A percentile compares a stretch with the other conserved stretches of the same genome.
Evolutionary conservation across 2,888 invertebrate species (phyloP).

Genomic region (Sphecodes monilicornis): DNA sequence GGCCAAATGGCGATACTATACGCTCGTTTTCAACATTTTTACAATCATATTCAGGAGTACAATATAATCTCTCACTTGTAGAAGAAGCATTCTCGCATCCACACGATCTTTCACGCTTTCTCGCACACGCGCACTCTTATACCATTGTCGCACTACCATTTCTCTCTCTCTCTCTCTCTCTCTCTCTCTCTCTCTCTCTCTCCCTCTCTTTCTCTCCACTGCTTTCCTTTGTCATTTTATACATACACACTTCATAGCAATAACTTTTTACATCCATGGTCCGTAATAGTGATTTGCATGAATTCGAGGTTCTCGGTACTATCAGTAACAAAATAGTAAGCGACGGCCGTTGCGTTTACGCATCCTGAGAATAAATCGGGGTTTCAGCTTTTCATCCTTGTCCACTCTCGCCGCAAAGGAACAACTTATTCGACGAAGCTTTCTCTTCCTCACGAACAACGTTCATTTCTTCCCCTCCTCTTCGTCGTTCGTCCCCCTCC

Average conservation of each 20-base stretch:
- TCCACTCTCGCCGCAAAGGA: background rate
- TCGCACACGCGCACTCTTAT: constrained; percentile 11
- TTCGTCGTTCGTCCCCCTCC: background rate
- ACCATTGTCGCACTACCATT: constrained; percentile 6
- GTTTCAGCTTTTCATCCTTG: constrained; percentile 19
- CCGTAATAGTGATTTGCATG: constrained; percentile 73
- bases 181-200: too few species aligned
- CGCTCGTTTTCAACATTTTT: constrained; percentile 60
- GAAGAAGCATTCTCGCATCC: constrained; percentile 52
- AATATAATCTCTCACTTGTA: constrained; percentile 60
- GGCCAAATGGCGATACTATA: constrained; percentile 79
- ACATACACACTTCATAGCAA: constrained; percentile 59
- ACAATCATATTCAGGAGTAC: constrained; percentile 60
- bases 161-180: too few species aligned
- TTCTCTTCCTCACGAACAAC: background rate
- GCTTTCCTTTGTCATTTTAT: constrained; percentile 33
- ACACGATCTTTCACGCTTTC: constrained; percentile 20
- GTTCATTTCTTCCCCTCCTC: background rate
- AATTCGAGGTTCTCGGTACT: constrained; percentile 69
- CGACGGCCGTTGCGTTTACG: constrained; percentile 56
- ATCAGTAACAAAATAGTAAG: constrained; percentile 79
- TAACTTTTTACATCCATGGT: constrained; percentile 64
- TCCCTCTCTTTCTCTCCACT: background rate
- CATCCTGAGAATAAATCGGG: constrained; percentile 69
- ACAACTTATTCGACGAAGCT: background rate